These are phyloP conservation scores for Phlogophora meticulosa DNA, from an alignment of 2,888 invertebrate genomes.

Conservation along the genomic window DNA sequence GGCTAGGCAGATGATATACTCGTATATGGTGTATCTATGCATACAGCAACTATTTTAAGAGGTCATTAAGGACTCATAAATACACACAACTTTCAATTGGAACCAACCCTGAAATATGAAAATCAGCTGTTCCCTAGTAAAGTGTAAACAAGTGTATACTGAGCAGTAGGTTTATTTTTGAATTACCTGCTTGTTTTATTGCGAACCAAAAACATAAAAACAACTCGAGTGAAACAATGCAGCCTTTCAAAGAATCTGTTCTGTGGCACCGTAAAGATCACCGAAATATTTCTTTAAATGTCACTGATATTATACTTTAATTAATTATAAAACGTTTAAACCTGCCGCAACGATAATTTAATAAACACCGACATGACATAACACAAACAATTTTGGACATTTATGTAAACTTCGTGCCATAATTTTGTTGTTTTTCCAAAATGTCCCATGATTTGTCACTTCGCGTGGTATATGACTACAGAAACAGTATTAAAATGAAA, in stretches of 20 bases:
- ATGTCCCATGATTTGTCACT: not conserved
- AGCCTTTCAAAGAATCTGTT: conserved; percentile 5
- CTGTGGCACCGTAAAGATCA: conserved; percentile 9
- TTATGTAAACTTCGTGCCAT: not conserved
- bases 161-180: no score
- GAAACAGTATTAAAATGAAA: not conserved
- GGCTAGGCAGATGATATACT: no score
- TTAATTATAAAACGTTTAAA: conserved; percentile 13
- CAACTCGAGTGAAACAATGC: not conserved
- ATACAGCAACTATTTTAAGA: no score
- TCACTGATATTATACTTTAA: conserved; percentile 13
- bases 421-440: conserved; percentile 5
- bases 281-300: not conserved
- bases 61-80: no score
- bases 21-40: no score
- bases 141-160: no score
- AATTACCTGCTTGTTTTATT: not conserved
- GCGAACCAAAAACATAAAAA: no score
- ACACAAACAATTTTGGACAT: not conserved
- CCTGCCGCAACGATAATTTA: not conserved
- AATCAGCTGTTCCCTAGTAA: no score
- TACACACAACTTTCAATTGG: not conserved
- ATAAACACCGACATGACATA: not conserved
- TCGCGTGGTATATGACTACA: not conserved
- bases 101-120: no score